Evolutionary conservation across 2,797 vertebrate species (phyloP).

Genomic region (Poeciliopsis turneri): DNA sequence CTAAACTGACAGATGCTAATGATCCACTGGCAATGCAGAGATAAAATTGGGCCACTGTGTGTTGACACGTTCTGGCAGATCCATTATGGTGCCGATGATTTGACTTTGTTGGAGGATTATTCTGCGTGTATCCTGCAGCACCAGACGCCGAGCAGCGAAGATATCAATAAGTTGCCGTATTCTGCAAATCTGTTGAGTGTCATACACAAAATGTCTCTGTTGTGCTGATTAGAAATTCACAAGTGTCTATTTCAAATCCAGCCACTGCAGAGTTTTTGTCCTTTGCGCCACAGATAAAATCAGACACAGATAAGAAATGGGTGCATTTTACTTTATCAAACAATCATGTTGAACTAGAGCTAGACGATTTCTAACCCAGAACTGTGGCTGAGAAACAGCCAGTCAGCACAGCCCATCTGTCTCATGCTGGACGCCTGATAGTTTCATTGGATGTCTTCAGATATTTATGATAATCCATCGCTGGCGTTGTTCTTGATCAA

Average conservation of each 20-base stretch:
- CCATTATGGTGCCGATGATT: constrained; percentile 63
- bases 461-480: constrained; percentile 64
- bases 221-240: constrained; percentile 23
- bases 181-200: constrained; percentile 42
- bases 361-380: constrained; percentile 39
- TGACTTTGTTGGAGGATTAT: constrained; percentile 67
- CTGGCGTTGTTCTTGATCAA: constrained; percentile 59
- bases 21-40: constrained; percentile 60
- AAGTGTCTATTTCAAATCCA: constrained; percentile 20
- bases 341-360: constrained; percentile 22
- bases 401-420: constrained; percentile 7
- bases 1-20: constrained; percentile 62
- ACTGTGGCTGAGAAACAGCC: constrained; percentile 41
- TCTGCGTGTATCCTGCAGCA: constrained; percentile 51
- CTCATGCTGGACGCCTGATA: constrained; percentile 20
- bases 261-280: constrained; percentile 9
- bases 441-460: constrained; percentile 46
- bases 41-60: constrained; percentile 68
- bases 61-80: constrained; percentile 69
- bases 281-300: constrained; percentile 20
- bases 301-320: constrained; percentile 36
- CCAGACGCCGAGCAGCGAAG: constrained; percentile 44
- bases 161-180: constrained; percentile 64
- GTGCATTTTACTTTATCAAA: constrained; percentile 47
- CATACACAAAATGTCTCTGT: constrained; percentile 37